Evolutionary conservation across 2,888 invertebrate genomes (phyloP).

Genomic region (Eulithis testata): DNA sequence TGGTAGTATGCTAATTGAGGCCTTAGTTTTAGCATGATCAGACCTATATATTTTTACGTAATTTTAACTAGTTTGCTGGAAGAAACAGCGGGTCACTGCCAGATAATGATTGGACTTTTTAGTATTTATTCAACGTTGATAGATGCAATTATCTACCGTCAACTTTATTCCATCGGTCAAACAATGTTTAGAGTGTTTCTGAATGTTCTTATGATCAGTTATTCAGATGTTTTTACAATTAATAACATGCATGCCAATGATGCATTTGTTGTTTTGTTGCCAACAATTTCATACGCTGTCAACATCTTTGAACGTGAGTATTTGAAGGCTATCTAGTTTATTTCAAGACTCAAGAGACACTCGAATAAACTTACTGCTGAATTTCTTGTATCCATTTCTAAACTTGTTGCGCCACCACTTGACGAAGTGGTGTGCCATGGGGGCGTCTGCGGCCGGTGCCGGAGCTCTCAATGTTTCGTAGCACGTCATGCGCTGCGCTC

Average conservation of each 20-base stretch:
- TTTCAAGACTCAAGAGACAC: slow-evolving; percentile 30
- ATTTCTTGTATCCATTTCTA: slow-evolving; percentile 90
- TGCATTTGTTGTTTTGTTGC: slow-evolving; percentile 40
- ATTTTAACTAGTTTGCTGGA: no score
- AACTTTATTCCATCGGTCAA: background rate
- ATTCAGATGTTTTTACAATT: slow-evolving; percentile 12
- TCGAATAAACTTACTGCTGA: slow-evolving; percentile 85
- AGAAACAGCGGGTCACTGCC: no score
- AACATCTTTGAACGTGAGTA: slow-evolving; percentile 29
- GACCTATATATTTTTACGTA: no score
- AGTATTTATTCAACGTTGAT: background rate
- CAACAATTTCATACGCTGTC: slow-evolving; percentile 38
- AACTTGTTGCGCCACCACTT: slow-evolving; percentile 91
- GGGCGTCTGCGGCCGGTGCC: slow-evolving; percentile 84
- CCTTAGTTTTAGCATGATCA: no score
- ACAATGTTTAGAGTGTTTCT: no score
- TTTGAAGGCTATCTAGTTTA: slow-evolving; percentile 40
- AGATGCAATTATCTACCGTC: background rate
- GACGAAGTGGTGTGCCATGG: slow-evolving; percentile 90
- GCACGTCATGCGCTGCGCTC: slow-evolving; percentile 85
- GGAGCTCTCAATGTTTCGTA: slow-evolving; percentile 84
- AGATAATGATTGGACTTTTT: no score
- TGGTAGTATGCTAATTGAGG: no score
- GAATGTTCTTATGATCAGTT: slow-evolving; percentile 2
- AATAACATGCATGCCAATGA: slow-evolving; percentile 32